A percentile compares a stretch with the other conserved stretches of the same genome.
These are phyloP conservation scores for Drosophila ezoana DNA, from an alignment of 2,888 invertebrate species.

Conservation along the genomic window DNA sequence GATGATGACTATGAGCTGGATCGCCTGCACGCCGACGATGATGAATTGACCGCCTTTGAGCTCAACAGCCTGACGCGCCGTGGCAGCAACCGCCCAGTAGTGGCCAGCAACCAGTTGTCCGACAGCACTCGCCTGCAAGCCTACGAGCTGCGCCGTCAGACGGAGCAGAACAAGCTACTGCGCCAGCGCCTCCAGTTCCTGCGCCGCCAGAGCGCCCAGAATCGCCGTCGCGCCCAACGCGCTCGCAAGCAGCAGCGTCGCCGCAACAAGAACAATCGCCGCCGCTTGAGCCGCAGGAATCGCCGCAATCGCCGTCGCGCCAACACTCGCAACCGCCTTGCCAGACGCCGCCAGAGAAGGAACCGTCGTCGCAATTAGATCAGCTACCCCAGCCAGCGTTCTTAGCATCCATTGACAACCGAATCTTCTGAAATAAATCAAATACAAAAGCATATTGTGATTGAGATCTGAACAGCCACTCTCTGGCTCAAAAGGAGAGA, in stretches of 20 bases:
- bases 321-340: conserved; percentile 4
- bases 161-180: conserved; percentile 50
- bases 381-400: background rate
- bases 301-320: conserved; percentile 20
- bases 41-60: background rate
- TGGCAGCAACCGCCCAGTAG: conserved; percentile 5
- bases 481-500: too few species aligned
- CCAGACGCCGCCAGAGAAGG: conserved; percentile 9
- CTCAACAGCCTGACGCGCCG: conserved; percentile 2
- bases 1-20: conserved; percentile 17
- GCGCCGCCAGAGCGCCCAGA: background rate
- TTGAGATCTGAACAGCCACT: too few species aligned
- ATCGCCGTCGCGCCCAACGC: conserved; percentile 7
- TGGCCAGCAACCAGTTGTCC: background rate
- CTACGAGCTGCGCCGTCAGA: conserved; percentile 54
- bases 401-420: conserved; percentile 5
- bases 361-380: conserved; percentile 25
- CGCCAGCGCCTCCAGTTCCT: conserved; percentile 26
- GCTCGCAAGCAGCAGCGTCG: conserved; percentile 1
- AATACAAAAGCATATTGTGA: conserved; percentile 5
- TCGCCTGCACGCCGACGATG: conserved; percentile 10
- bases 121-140: conserved; percentile 25
- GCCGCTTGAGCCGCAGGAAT: conserved; percentile 27
- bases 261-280: conserved; percentile 7
- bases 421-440: conserved; percentile 33